Base-by-base conservation (phyloP, 92 coral and sea anemone genomes). In the Plumapathes pennacea region DNA sequence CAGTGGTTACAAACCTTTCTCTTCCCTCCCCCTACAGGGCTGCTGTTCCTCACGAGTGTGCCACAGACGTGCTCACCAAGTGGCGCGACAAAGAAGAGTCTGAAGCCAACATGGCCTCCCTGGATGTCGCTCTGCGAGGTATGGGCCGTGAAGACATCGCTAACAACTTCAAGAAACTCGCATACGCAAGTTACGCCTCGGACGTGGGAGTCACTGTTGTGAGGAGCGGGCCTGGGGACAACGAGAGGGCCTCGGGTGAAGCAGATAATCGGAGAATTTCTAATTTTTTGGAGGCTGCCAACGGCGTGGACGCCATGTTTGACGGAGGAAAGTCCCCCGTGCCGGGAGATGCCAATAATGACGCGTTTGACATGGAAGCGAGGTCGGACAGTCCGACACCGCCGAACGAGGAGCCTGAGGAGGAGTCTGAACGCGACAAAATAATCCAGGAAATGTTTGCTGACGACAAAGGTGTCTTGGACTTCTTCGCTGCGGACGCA, bases 51-150 rank as follows among this genome's bases (percentile, higher is more conserved):
- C 65, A 84, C 41, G 80, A 75, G 53, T 72, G 89, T 25, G 96
- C 96, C 0, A 64, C 70, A 32, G 96, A 94, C 29, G 90, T 94
- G 1, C 63, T 94, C 10, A 76, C 64, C 45, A 70, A 77, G 10
- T 94, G 99, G 99, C 80, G 89, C 18, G 99, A 94, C 52, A 75
- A 77, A 26, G 80, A 80, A 36, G 98, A 80, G 24, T 57, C 77
- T 13, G 94, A 92, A 52, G 97, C 99, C 42, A 87, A 61, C 41
- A 88, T 94, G 99, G 90, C 88, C 17, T 58, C 78, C 42, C 74
- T 94, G 23, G 96, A 94, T 57, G 48, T 69, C 39, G 90, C 95
- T 15, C 87, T 94, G 29, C 79, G 66, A 38, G 80, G 74, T 46
- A 81, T 80, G 44, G 88, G 85, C 48, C 89, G 99, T 30, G 94